Evolutionary conservation across 2,113 vertebrate genomes (phyloP).

Genomic region (Hippocampus guttulatus): DNA sequence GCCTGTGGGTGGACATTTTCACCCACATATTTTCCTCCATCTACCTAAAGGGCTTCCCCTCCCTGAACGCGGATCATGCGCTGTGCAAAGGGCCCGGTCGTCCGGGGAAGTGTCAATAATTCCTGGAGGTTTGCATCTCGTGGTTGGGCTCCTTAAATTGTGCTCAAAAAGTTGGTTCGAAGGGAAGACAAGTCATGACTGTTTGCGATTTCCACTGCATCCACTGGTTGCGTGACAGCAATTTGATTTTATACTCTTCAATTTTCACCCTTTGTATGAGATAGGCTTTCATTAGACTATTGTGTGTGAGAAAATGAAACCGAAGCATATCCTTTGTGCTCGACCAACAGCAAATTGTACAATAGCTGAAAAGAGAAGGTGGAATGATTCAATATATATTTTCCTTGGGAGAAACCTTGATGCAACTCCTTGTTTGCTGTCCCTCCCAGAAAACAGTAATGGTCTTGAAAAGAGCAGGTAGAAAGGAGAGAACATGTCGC

Average conservation of each 20-base stretch:
- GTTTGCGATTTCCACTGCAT: background rate
- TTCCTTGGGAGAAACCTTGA: constrained; percentile 20
- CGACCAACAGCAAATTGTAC: background rate
- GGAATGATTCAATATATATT: constrained; percentile 13
- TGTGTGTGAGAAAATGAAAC: constrained; percentile 4
- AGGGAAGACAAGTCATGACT: background rate
- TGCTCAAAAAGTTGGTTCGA: background rate
- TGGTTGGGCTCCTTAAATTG: background rate
- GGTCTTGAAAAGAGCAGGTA: background rate
- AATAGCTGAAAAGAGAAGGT: background rate
- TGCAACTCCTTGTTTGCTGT: background rate
- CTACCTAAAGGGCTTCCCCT: too few relatives aligned
- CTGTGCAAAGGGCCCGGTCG: too few relatives aligned
- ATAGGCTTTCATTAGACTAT: constrained; percentile 11
- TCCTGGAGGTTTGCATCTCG: background rate
- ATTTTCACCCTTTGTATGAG: constrained; percentile 1
- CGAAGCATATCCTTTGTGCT: constrained; percentile 2
- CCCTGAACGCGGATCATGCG: too few relatives aligned
- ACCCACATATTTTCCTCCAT: too few relatives aligned
- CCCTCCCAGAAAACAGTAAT: constrained; percentile 3
- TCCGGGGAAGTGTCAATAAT: background rate
- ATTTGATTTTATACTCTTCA: constrained; percentile 6
- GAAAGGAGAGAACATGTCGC: constrained; percentile 2
- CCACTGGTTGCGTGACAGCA: constrained; percentile 15
- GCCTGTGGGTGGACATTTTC: too few relatives aligned